These are phyloP conservation scores for Propithecus perrieri DNA, from an alignment of 2,797 vertebrate genomes.

Conservation along the genomic window DNA sequence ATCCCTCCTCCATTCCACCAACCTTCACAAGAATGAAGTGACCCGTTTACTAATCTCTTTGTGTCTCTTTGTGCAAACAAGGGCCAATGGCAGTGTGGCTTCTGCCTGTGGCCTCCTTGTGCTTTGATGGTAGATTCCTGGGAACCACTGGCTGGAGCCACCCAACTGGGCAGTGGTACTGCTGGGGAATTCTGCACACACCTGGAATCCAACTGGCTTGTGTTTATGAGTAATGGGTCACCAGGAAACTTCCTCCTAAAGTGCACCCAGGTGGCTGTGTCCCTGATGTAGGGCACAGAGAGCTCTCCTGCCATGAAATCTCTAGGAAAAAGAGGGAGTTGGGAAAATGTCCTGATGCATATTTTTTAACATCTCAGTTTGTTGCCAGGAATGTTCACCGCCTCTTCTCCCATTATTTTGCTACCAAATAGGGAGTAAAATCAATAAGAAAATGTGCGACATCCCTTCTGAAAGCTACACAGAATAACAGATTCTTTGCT, in stretches of 20 bases:
- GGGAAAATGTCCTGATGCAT: constrained; percentile 28
- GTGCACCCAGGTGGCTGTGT: neutral
- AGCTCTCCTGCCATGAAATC: neutral
- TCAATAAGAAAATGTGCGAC: constrained; percentile 68
- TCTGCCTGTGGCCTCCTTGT: too few species aligned
- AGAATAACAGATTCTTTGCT: constrained; percentile 68
- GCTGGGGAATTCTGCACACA: neutral
- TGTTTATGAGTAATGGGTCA: neutral
- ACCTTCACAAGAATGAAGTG: neutral
- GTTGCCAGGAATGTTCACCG: constrained; percentile 36
- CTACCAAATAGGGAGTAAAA: constrained; percentile 79
- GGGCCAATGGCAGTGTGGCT: neutral
- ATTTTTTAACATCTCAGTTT: constrained; percentile 68
- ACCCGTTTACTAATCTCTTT: neutral
- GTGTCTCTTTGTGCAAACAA: neutral
- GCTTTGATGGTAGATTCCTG: neutral
- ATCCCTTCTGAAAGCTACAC: constrained; percentile 65
- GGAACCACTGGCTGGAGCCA: too few species aligned
- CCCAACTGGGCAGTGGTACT: neutral
- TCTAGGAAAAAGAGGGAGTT: constrained; percentile 55
- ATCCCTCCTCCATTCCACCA: too few species aligned
- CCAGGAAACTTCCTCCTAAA: neutral
- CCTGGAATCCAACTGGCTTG: neutral
- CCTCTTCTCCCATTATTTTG: constrained; percentile 74
- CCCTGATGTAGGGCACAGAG: neutral